Conservation (phyloP, 2,888 invertebrate species). For the Alitta virens region DNA sequence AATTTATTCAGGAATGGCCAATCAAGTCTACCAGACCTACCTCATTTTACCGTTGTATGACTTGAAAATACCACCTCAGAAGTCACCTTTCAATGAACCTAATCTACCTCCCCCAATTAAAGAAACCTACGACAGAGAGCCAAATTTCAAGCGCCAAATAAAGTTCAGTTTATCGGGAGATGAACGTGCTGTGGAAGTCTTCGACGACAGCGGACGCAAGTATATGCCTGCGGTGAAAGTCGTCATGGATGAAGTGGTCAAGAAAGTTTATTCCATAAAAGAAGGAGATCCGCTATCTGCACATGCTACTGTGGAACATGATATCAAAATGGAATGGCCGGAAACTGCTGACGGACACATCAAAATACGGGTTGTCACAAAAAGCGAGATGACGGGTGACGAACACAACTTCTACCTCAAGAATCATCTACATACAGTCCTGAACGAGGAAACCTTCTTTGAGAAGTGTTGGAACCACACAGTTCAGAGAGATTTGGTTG, state of each 20-base stretch:
- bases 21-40: no score
- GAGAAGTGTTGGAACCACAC: background rate
- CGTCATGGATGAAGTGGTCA: background rate
- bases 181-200: background rate
- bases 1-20: constrained; percentile 2
- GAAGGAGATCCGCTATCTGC: constrained; percentile 6
- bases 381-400: background rate
- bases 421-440: background rate
- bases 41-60: no score
- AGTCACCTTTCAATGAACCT: no score
- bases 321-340: constrained; percentile 1
- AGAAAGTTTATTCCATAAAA: background rate
- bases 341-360: constrained; percentile 4
- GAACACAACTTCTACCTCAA: background rate
- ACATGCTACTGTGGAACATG: background rate
- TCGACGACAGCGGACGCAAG: constrained; percentile 1
- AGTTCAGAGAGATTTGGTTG: background rate
- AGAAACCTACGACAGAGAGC: background rate
- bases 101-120: background rate
- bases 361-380: background rate
- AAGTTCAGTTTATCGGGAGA: background rate
- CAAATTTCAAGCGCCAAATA: background rate
- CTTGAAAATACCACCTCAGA: no score
- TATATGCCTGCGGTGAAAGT: background rate
- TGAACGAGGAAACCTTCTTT: constrained; percentile 7